Conservation (phyloP, 2,888 invertebrate species). For the Drosophila rellima region DNA sequence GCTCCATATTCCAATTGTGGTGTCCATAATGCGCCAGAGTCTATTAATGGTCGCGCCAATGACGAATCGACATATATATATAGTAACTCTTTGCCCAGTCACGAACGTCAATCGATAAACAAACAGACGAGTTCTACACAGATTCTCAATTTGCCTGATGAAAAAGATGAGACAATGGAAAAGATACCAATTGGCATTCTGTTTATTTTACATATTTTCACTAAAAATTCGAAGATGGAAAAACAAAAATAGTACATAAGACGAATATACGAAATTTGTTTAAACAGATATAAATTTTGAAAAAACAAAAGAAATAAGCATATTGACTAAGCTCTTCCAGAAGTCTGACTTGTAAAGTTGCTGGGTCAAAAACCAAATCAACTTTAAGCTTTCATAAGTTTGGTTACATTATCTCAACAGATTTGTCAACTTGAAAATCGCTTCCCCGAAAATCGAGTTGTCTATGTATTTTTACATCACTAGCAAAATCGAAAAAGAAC, state of each 20-base stretch:
- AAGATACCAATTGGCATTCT: background rate
- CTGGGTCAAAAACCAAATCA: too few relatives aligned
- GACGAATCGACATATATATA: conserved; percentile 39
- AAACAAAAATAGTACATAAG: too few relatives aligned
- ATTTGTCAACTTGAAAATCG: too few relatives aligned
- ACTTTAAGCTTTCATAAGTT: too few relatives aligned
- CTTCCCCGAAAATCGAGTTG: too few relatives aligned
- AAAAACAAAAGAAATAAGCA: background rate
- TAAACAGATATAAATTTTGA: background rate
- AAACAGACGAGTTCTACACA: conserved; percentile 39
- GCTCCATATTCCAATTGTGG: conserved; percentile 31
- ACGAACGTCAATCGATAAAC: conserved; percentile 3
- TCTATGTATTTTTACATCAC: too few relatives aligned
- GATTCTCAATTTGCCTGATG: conserved; percentile 48
- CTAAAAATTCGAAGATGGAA: too few relatives aligned
- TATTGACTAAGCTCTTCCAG: too few relatives aligned
- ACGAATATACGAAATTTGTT: background rate
- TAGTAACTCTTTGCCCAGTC: conserved; percentile 5
- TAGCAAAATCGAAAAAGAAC: background rate
- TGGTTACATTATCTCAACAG: too few relatives aligned
- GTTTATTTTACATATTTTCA: background rate
- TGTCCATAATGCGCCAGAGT: conserved; percentile 43
- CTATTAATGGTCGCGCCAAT: conserved; percentile 4
- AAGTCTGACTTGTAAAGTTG: too few relatives aligned
- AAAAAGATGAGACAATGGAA: background rate